These are phyloP conservation scores for Drosophila cardini DNA, from an alignment of 1,140 invertebrate genomes.

Conservation along the genomic window DNA sequence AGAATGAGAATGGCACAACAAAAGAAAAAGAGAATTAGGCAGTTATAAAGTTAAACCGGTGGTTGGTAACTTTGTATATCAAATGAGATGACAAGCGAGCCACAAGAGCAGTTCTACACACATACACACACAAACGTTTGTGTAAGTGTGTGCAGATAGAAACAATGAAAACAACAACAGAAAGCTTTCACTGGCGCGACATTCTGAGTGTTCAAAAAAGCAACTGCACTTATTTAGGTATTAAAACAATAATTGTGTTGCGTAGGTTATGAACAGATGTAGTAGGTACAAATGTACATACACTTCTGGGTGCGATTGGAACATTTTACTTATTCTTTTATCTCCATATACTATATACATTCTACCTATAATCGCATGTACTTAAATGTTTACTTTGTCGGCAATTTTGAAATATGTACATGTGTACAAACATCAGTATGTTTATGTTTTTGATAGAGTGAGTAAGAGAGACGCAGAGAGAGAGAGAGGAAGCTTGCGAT, in stretches of 20 bases:
- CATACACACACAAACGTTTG: background rate
- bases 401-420: background rate
- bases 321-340: background rate
- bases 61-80: constrained; percentile 16
- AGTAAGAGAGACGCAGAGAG: background rate
- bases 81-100: constrained; percentile 8
- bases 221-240: background rate
- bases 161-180: constrained; percentile 9
- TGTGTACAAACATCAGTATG: constrained; percentile 33
- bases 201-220: background rate
- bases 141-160: background rate
- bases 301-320: background rate
- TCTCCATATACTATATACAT: background rate
- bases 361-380: background rate
- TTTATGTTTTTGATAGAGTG: constrained; percentile 48
- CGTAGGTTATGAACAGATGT: constrained; percentile 12
- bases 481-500: constrained; percentile 13
- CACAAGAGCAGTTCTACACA: background rate
- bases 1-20: constrained; percentile 63
- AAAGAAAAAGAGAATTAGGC: constrained; percentile 57
- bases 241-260: constrained; percentile 15
- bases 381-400: background rate
- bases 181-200: constrained; percentile 9
- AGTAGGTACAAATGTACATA: background rate
- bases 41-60: constrained; percentile 28